Percentiles rank a stretch among this genome's conserved stretches.
These are phyloP conservation scores for Glossophaga mutica DNA, from an alignment of 2,797 vertebrate species.

Conservation along the genomic window DNA sequence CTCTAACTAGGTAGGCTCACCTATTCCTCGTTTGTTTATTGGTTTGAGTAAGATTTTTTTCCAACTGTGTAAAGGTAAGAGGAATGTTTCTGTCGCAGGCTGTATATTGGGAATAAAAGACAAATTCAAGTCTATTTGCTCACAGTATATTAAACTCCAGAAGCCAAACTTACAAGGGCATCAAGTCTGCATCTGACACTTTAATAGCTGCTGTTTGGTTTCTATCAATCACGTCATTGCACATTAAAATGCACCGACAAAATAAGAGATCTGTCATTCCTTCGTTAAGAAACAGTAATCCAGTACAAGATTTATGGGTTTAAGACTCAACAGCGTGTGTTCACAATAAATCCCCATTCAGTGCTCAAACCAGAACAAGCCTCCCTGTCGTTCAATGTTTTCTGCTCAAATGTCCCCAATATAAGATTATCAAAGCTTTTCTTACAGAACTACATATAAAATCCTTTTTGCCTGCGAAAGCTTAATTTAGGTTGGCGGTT, in stretches of 20 bases:
- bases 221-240: constrained; percentile 84
- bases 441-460: constrained; percentile 81
- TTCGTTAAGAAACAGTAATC: constrained; percentile 86
- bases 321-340: constrained; percentile 81
- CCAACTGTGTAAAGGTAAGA: constrained; percentile 74
- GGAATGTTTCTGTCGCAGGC: constrained; percentile 74
- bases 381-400: constrained; percentile 78
- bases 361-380: constrained; percentile 79
- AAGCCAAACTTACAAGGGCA: constrained; percentile 83
- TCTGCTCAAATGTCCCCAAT: constrained; percentile 75
- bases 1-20: constrained; percentile 47
- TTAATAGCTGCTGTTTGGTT: constrained; percentile 85
- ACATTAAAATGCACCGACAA: constrained; percentile 81
- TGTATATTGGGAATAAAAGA: constrained; percentile 75
- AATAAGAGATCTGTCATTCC: constrained; percentile 84
- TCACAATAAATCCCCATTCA: constrained; percentile 84
- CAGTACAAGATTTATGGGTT: constrained; percentile 82
- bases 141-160: constrained; percentile 86
- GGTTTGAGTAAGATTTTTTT: neutral
- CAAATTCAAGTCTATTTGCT: constrained; percentile 84
- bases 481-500: constrained; percentile 82
- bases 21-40: constrained; percentile 72
- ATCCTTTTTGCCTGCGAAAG: constrained; percentile 80
- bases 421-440: constrained; percentile 83
- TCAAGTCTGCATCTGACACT: constrained; percentile 81